Conservation (phyloP, 2,797 vertebrate genomes). For the Urosaurus nigricauda region DNA sequence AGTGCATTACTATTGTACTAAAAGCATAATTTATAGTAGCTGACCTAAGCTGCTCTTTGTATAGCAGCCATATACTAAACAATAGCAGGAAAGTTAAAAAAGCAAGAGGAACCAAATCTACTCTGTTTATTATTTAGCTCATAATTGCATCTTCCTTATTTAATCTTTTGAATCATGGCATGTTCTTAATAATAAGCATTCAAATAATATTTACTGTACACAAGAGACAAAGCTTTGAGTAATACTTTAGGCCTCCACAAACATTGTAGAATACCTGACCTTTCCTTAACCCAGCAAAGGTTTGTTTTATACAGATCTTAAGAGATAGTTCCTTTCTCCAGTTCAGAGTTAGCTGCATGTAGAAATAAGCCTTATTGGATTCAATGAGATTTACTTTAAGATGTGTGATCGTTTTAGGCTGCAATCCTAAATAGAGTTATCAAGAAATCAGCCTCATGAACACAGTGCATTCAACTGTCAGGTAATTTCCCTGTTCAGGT, state of each 20-base stretch:
- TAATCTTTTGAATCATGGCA: slow-evolving; percentile 87
- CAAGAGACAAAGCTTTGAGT: slow-evolving; percentile 87
- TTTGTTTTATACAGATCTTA: slow-evolving; percentile 67
- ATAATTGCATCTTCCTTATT: slow-evolving; percentile 86
- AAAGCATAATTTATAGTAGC: slow-evolving; percentile 90
- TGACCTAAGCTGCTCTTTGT: slow-evolving; percentile 94
- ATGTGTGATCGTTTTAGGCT: not conserved
- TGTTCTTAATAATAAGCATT: slow-evolving; percentile 84
- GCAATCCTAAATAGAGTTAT: not conserved
- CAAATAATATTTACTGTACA: slow-evolving; percentile 85
- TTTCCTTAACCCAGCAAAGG: slow-evolving; percentile 76
- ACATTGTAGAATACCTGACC: slow-evolving; percentile 84
- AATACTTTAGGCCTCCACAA: slow-evolving; percentile 78
- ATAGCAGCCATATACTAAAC: slow-evolving; percentile 84
- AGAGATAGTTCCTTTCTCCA: slow-evolving; percentile 59
- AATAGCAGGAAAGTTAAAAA: slow-evolving; percentile 86
- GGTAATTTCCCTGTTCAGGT: not conserved
- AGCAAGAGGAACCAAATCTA: slow-evolving; percentile 87
- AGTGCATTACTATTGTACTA: slow-evolving; percentile 89
- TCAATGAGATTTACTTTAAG: too few relatives aligned
- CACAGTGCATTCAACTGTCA: not conserved
- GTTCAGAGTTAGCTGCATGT: too few relatives aligned
- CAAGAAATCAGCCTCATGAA: not conserved
- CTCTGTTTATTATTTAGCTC: slow-evolving; percentile 89
- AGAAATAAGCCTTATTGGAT: too few relatives aligned